These are phyloP conservation scores for Prochilodus magdalenae DNA, from an alignment of 2,113 vertebrate genomes.

Conservation along the genomic window DNA sequence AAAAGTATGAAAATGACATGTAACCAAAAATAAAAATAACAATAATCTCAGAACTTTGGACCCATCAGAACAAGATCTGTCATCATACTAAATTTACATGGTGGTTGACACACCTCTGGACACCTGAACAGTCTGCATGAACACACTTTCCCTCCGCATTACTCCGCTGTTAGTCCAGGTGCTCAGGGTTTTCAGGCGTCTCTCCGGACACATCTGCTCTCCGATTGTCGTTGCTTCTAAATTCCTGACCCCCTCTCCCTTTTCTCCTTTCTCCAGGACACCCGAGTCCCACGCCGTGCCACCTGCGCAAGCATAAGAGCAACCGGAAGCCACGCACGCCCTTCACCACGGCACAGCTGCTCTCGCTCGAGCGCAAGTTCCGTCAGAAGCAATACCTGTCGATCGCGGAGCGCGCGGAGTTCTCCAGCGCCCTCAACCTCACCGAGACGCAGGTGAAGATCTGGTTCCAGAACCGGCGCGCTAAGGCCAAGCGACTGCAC, in stretches of 20 bases:
- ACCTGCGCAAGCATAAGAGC: constrained; percentile 84
- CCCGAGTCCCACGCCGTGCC: constrained; percentile 68
- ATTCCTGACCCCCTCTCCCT: not conserved
- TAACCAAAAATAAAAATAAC: too few species aligned
- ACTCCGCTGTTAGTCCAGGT: too few species aligned
- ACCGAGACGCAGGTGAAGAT: constrained; percentile 88
- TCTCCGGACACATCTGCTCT: too few species aligned
- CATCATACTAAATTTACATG: too few species aligned
- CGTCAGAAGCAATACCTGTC: constrained; percentile 86
- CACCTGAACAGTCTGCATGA: too few species aligned
- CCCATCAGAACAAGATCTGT: too few species aligned
- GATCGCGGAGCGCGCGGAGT: constrained; percentile 82
- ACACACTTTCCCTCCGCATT: too few species aligned
- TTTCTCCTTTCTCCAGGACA: constrained; percentile 58
- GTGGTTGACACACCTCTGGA: too few species aligned
- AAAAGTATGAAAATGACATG: too few species aligned
- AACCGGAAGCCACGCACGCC: constrained; percentile 87
- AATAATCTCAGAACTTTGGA: too few species aligned
- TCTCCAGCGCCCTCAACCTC: constrained; percentile 83
- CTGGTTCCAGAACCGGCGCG: constrained; percentile 87
- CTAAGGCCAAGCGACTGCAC: constrained; percentile 86
- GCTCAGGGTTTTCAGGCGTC: too few species aligned
- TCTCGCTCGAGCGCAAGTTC: constrained; percentile 85
- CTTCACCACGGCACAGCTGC: constrained; percentile 85
- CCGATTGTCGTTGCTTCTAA: too few species aligned